A percentile compares a stretch with the other conserved stretches of the same genome.
Conservation (phyloP, 2,113 vertebrate genomes). For the Crocuta crocuta region DNA sequence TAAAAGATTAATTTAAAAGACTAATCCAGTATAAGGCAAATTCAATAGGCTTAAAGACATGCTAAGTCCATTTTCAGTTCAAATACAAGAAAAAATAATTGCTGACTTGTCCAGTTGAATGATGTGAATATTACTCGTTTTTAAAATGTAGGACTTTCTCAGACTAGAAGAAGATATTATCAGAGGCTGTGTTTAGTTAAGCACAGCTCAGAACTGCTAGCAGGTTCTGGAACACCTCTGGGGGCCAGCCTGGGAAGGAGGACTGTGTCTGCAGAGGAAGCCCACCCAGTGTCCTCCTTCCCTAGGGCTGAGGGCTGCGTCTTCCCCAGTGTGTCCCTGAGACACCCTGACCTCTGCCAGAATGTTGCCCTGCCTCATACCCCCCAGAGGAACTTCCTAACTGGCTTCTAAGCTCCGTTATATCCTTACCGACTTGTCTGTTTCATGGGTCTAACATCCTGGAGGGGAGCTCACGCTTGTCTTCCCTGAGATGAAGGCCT, state of each 20-base stretch:
- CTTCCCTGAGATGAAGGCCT: rapidly evolving
- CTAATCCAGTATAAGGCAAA: background rate
- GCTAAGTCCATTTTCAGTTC: background rate
- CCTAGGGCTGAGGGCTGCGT: rapidly evolving
- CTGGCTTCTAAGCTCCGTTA: rapidly evolving
- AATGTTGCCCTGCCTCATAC: rapidly evolving
- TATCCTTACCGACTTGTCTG: background rate
- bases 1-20: background rate
- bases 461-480: rapidly evolving
- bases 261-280: rapidly evolving
- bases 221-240: too few species aligned
- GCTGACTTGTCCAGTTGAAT: too few species aligned
- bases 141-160: background rate
- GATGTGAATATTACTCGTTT: background rate
- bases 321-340: background rate
- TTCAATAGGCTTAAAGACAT: background rate
- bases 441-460: rapidly evolving
- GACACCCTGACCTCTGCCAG: background rate
- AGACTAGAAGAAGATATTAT: rapidly evolving
- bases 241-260: rapidly evolving
- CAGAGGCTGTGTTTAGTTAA: background rate
- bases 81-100: background rate
- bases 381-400: rapidly evolving
- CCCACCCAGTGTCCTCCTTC: rapidly evolving
- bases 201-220: rapidly evolving